Percentiles rank a stretch among this genome's conserved stretches.
Conservation (phyloP, 2,888 invertebrate genomes). For the Tubulanus polymorphus region DNA sequence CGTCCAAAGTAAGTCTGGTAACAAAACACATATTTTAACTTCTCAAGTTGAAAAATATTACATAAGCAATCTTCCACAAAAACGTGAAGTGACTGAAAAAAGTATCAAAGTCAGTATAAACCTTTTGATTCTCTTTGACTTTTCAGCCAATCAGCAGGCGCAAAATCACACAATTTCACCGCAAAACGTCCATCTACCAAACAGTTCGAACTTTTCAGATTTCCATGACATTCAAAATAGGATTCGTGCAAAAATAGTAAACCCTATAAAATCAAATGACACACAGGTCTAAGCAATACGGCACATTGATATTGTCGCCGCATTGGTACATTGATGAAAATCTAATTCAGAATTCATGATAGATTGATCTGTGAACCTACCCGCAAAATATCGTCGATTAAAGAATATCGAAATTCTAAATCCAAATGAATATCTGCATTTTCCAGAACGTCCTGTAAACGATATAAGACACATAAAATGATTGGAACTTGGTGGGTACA, state of each 20-base stretch:
- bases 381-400: not conserved
- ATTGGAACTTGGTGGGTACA: too few species aligned
- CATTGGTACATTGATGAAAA: too few species aligned
- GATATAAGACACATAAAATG: not conserved
- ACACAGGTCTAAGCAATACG: too few species aligned
- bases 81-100: too few species aligned
- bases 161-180: slow-evolving; percentile 20
- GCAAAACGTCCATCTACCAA: slow-evolving; percentile 20
- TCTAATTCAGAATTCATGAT: too few species aligned
- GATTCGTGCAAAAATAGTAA: slow-evolving; percentile 8
- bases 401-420: not conserved
- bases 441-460: not conserved
- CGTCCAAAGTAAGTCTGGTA: slow-evolving; percentile 67
- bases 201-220: slow-evolving; percentile 22
- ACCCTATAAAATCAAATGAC: slow-evolving; percentile 12
- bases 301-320: too few species aligned
- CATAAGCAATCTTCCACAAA: too few species aligned
- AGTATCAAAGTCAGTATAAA: too few species aligned
- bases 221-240: slow-evolving; percentile 16
- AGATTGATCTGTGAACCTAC: too few species aligned
- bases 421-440: not conserved
- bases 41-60: too few species aligned
- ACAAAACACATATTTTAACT: not conserved
- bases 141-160: slow-evolving; percentile 11
- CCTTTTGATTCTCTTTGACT: slow-evolving; percentile 11